These are phyloP conservation scores for Cataglyphis cursor DNA, from an alignment of 2,888 invertebrate species.

Conservation along the genomic window DNA sequence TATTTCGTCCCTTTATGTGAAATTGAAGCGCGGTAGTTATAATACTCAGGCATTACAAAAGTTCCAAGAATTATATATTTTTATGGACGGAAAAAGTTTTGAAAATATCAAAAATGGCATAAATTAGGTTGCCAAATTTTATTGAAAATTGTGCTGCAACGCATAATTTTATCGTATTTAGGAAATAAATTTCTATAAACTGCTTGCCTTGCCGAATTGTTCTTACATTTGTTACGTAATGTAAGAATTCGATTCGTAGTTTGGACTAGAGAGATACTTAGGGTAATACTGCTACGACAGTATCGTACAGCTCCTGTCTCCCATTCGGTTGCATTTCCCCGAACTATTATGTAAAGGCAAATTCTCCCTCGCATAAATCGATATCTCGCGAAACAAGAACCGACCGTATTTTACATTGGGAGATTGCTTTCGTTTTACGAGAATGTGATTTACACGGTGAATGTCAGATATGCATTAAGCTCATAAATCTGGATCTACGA, in stretches of 20 bases:
- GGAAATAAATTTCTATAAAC: not conserved
- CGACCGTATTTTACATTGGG: constrained; percentile 28
- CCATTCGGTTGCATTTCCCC: constrained; percentile 7
- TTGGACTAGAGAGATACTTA: not conserved
- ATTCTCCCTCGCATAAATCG: constrained; percentile 50
- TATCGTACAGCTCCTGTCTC: not conserved
- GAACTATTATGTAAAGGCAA: constrained; percentile 45
- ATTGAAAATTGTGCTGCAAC: not conserved
- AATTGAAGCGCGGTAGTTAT: not conserved
- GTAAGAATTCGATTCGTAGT: not conserved
- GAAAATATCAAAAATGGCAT: not conserved
- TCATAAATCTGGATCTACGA: constrained; percentile 41
- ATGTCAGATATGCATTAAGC: constrained; percentile 49
- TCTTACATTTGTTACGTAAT: not conserved
- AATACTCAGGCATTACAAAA: not conserved
- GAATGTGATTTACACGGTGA: constrained; percentile 42
- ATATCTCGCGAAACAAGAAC: constrained; percentile 45
- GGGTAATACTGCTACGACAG: constrained; percentile 25
- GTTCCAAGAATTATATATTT: not conserved
- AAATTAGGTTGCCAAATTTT: not conserved
- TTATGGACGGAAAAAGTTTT: not conserved
- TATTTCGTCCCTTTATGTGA: not conserved
- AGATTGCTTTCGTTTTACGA: constrained; percentile 45
- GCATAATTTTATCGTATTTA: not conserved
- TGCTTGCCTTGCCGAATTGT: not conserved